A percentile compares a stretch with the other conserved stretches of the same genome.
These are phyloP conservation scores for Oryctolagus cuniculus DNA, from an alignment of 2,113 vertebrate species.

Conservation along the genomic window DNA sequence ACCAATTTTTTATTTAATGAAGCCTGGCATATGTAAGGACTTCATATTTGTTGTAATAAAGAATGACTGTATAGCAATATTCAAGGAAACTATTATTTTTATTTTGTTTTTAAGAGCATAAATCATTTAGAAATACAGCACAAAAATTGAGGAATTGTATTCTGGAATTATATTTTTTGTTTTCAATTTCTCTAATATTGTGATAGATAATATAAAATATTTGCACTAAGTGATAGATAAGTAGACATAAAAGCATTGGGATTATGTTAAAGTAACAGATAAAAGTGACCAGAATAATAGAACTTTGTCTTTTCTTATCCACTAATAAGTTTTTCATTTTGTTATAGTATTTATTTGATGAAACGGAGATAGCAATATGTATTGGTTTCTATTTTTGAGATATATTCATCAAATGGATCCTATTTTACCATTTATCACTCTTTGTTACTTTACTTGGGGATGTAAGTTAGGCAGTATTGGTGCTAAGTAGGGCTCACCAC, in stretches of 20 bases:
- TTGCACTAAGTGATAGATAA: conserved; percentile 17
- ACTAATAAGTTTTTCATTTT: background rate
- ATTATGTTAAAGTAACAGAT: background rate
- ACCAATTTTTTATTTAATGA: too few relatives aligned
- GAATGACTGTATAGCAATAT: background rate
- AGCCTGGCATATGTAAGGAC: background rate
- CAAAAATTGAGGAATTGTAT: background rate
- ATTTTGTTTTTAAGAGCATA: conserved; percentile 10
- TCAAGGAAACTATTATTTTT: conserved; percentile 40
- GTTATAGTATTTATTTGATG: background rate
- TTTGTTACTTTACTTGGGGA: background rate
- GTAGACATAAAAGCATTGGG: background rate
- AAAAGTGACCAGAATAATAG: conserved; percentile 10
- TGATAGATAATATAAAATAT: conserved; percentile 27
- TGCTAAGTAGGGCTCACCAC: background rate
- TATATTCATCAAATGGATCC: background rate
- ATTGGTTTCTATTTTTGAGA: background rate
- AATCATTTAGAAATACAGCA: conserved; percentile 10
- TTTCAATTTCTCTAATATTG: conserved; percentile 45
- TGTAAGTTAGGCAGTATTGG: background rate
- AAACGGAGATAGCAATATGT: background rate
- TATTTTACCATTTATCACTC: background rate
- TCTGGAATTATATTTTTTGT: background rate
- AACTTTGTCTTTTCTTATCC: conserved; percentile 1
- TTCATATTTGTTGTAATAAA: background rate